Percentiles rank a stretch among this genome's conserved stretches.
These are phyloP conservation scores for Conchocele bisecta DNA, from an alignment of 2,888 invertebrate species.

Conservation along the genomic window DNA sequence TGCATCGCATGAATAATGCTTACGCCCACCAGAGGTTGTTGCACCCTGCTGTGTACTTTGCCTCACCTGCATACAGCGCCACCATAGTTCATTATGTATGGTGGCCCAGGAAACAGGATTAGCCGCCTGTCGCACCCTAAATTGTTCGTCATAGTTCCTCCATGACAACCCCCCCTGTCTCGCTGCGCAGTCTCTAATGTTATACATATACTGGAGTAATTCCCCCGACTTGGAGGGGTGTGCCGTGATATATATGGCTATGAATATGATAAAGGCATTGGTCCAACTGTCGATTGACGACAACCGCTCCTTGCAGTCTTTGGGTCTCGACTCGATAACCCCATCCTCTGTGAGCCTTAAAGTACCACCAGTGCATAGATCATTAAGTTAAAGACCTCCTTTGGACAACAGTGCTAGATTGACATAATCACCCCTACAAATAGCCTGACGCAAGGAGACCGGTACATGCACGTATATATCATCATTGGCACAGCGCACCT, in stretches of 20 bases:
- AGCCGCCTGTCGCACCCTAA: constrained; percentile 25
- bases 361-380: constrained; percentile 13
- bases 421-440: constrained; percentile 24
- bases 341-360: constrained; percentile 6
- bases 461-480: constrained; percentile 22
- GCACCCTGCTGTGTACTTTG: neutral
- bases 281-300: constrained; percentile 39
- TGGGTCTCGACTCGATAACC: constrained; percentile 13
- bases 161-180: constrained; percentile 12
- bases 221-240: constrained; percentile 16
- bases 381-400: constrained; percentile 14
- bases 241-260: constrained; percentile 5
- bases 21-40: neutral
- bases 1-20: constrained; percentile 13
- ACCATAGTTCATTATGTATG: constrained; percentile 38
- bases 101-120: constrained; percentile 3
- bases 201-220: constrained; percentile 30
- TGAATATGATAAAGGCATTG: constrained; percentile 34
- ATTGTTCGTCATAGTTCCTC: constrained; percentile 40
- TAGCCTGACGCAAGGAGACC: constrained; percentile 2
- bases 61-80: constrained; percentile 9
- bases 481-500: neutral
- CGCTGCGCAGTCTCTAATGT: constrained; percentile 23
- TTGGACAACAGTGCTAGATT: constrained; percentile 32
- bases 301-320: constrained; percentile 25